Evolutionary conservation across 2,113 vertebrate genomes (phyloP), one percentile per base, ranked within the genome.

Genomic region (Triplophysa rosa): DNA sequence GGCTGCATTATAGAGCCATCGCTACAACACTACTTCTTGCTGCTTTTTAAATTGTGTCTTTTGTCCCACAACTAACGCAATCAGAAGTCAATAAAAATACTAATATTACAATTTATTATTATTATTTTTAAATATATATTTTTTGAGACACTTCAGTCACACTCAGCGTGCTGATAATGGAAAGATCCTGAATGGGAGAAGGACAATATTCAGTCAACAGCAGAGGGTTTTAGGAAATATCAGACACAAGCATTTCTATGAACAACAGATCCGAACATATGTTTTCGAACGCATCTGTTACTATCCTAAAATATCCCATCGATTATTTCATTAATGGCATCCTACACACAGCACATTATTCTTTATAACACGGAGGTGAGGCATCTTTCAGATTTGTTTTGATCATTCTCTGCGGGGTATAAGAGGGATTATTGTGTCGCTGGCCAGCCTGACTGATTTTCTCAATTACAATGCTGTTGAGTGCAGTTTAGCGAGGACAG

Each of bases 401-500:
- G 65, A 78, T 71, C 17, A 66, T 72, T 21, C 59, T 64, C 29
- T 68, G 24, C 6, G 29, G 21, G 49, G 21, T 67, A 45, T 58
- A 79, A 73, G 68, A 59, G 75, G n/a, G 37, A 80, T 80, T 65
- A 70, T 67, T 66, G 80, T 64, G 54, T 66, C 3, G 54, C 68
- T 78, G 81, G 42, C 69, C 64, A 72, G 61, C 78, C 52, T 82
- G 69, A 82, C 64, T 76, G 83, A 84, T 82, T 81, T 79, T 79
- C 65, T 71, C 80, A 84, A 82, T 82, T 80, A 85, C 67, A 29
- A 67, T 68, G 62, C 82, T 73, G 77, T 71, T 73, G 67, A 80
- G 70, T 21, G 52, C 67, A 72, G 76, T 79, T 78, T 84, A 65
- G 62, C 71, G n/a, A 79, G 80, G 71, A 80, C 59, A 80, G 67